phyloP scores from a whole-genome alignment of 2,888 invertebrate genomes.

The Pachydiplax longipennis region DNA sequence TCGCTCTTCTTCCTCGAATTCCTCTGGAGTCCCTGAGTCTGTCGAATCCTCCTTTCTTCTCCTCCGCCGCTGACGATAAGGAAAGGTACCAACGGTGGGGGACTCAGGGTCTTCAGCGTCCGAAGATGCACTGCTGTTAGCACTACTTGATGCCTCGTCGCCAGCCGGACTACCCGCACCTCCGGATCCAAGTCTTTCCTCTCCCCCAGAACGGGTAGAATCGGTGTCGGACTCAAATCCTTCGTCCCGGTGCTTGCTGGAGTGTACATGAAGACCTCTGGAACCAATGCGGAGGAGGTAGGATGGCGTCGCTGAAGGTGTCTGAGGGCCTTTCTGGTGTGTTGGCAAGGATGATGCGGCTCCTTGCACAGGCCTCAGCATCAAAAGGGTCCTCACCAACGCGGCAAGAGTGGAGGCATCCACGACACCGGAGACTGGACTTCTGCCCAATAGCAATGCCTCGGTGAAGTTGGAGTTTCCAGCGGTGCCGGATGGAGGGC shows the following conservation, averaged over 20 bases:
- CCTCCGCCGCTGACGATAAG: constrained; percentile 4
- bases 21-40: constrained; percentile 46
- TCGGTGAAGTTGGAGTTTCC: neutral
- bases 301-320: neutral
- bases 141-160: constrained; percentile 52
- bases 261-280: constrained; percentile 12
- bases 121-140: constrained; percentile 54
- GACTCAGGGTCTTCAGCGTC: constrained; percentile 52
- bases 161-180: constrained; percentile 37
- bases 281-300: constrained; percentile 16
- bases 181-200: constrained; percentile 44
- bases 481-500: neutral
- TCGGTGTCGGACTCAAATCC: constrained; percentile 64
- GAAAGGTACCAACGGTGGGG: constrained; percentile 34
- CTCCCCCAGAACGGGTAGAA: constrained; percentile 45
- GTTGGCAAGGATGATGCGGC: neutral
- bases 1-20: constrained; percentile 15
- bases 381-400: constrained; percentile 12
- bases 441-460: constrained; percentile 7
- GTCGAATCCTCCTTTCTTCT: constrained; percentile 14
- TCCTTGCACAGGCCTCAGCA: neutral
- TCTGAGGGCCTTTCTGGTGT: neutral
- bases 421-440: constrained; percentile 27
- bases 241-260: constrained; percentile 56
- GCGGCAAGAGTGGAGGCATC: constrained; percentile 22